Evolutionary conservation across 92 coral and sea anemone genomes (phyloP).

Genomic region (Porites evermanni): DNA sequence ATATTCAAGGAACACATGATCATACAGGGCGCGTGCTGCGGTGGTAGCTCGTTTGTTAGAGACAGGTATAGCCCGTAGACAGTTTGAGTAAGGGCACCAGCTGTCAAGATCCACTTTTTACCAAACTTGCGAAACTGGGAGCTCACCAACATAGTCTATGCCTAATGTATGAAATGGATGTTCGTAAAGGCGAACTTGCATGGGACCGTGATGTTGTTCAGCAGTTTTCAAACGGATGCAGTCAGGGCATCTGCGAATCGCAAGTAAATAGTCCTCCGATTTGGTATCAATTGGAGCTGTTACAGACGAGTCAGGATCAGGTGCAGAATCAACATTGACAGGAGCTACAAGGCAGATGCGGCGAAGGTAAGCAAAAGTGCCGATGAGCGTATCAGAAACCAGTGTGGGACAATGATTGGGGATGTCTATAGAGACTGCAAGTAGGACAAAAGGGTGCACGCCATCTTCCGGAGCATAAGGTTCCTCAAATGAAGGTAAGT

Average conservation of each 20-base stretch:
- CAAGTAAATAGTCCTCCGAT: too few relatives aligned
- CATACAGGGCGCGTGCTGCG: constrained; percentile 53
- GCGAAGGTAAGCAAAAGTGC: too few relatives aligned
- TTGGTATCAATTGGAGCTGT: too few relatives aligned
- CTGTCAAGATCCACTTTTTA: constrained; percentile 62
- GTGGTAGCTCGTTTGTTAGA: constrained; percentile 59
- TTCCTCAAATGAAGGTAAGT: constrained; percentile 10
- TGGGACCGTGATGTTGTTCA: constrained; percentile 75
- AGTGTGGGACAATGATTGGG: constrained; percentile 29
- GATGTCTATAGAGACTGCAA: constrained; percentile 30
- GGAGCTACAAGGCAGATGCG: too few relatives aligned
- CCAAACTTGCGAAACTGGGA: constrained; percentile 49
- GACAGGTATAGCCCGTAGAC: constrained; percentile 62
- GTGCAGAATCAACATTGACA: too few relatives aligned
- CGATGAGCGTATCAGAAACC: neutral
- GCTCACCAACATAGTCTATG: constrained; percentile 45
- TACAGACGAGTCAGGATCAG: too few relatives aligned
- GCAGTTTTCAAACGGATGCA: too few relatives aligned
- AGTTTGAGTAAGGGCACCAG: constrained; percentile 60
- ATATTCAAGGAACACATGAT: constrained; percentile 32
- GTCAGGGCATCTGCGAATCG: too few relatives aligned
- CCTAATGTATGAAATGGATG: constrained; percentile 65
- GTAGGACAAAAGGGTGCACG: neutral
- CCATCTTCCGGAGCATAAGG: constrained; percentile 21
- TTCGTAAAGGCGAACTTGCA: constrained; percentile 60